phyloP scores from a whole-genome alignment of 2,113 vertebrate species.

The Cyphomyrus discorhynchus region DNA sequence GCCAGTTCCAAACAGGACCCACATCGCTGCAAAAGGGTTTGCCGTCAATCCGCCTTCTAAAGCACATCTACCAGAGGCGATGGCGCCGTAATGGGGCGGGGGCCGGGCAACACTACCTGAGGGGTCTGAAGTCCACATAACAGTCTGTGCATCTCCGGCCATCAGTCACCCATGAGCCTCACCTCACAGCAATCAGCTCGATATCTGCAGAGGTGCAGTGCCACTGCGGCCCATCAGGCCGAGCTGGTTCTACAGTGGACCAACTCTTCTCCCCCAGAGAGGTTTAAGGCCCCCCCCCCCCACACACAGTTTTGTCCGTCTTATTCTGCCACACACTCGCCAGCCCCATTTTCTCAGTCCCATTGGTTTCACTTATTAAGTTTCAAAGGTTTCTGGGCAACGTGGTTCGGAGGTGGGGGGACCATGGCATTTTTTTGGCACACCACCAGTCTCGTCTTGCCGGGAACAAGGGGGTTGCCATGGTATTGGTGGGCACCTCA shows the following conservation, averaged over 20 bases:
- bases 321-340: conserved; percentile 21
- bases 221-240: neutral
- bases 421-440: conserved; percentile 73
- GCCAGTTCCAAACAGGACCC: neutral
- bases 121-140: neutral
- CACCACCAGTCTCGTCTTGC: conserved; percentile 51
- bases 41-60: neutral
- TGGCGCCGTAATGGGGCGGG: neutral
- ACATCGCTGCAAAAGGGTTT: neutral
- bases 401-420: conserved; percentile 48
- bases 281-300: conserved; percentile 11
- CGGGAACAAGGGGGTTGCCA: conserved; percentile 67
- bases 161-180: neutral
- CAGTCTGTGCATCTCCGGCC: neutral
- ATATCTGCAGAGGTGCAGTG: conserved; percentile 11
- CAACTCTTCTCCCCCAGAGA: conserved; percentile 51
- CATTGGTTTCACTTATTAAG: conserved; percentile 66
- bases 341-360: conserved; percentile 46
- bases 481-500: conserved; percentile 63
- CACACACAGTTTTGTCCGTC: neutral
- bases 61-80: neutral
- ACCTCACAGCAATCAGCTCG: neutral
- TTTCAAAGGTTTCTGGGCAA: conserved; percentile 69
- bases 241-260: conserved; percentile 4
- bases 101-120: neutral